Conservation (phyloP, 2,113 vertebrate genomes). For the Cottus gobio region DNA sequence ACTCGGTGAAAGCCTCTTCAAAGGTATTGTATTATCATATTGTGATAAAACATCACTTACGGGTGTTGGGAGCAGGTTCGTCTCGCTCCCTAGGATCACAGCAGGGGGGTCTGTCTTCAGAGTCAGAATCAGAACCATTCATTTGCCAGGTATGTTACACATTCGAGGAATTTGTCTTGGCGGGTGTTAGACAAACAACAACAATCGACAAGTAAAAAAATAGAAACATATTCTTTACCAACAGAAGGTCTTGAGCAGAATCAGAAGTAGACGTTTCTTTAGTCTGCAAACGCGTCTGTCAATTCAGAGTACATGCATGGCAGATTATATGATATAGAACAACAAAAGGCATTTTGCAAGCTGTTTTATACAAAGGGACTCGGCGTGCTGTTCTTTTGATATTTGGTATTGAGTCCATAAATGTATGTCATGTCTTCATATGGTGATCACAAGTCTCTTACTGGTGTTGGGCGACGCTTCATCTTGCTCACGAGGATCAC, state of each 20-base stretch:
- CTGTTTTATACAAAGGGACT: slow-evolving; percentile 24
- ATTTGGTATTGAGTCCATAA: neutral
- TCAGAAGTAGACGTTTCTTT: slow-evolving; percentile 13
- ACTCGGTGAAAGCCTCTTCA: too few species aligned
- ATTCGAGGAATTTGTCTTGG: too few species aligned
- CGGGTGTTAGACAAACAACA: too few species aligned
- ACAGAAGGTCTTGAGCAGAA: slow-evolving; percentile 15
- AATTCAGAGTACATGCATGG: slow-evolving; percentile 10
- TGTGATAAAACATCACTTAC: slow-evolving; percentile 28
- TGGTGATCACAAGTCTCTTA: slow-evolving; percentile 13
- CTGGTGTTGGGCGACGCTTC: neutral
- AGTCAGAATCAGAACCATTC: too few species aligned
- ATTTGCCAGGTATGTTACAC: too few species aligned
- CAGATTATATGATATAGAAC: slow-evolving; percentile 17
- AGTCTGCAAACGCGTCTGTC: slow-evolving; percentile 43
- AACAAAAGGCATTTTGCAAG: slow-evolving; percentile 25
- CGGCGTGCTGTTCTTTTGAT: neutral
- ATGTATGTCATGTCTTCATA: neutral
- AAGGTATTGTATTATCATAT: too few species aligned
- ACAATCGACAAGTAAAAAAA: too few species aligned
- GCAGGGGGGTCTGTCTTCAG: neutral
- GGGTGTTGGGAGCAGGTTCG: neutral
- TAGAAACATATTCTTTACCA: too few species aligned
- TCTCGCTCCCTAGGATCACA: neutral
- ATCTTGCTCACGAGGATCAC: neutral